These are phyloP conservation scores for Phortica variegata DNA, from an alignment of 1,140 invertebrate species.

Conservation along the genomic window DNA sequence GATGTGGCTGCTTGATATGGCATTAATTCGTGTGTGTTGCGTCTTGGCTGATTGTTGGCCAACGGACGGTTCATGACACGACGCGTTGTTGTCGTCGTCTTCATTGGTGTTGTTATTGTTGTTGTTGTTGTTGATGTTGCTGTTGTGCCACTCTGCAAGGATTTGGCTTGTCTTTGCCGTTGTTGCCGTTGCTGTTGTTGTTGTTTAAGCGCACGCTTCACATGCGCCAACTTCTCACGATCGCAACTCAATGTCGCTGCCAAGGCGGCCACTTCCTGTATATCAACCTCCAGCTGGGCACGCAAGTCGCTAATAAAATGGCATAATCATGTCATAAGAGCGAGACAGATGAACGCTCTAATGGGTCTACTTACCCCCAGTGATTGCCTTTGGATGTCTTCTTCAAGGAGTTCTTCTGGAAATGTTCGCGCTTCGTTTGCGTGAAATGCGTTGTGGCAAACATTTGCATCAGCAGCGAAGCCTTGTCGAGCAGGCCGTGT, in stretches of 20 bases:
- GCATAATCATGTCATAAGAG: no score
- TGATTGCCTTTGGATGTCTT: conserved; percentile 83
- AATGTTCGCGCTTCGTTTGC: conserved; percentile 58
- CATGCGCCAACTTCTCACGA: conserved; percentile 48
- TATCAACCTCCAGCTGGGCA: conserved; percentile 82
- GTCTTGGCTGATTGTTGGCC: conserved; percentile 10
- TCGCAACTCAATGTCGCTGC: conserved; percentile 48
- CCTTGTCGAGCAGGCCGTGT: conserved; percentile 74
- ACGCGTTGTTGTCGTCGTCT: conserved; percentile 58
- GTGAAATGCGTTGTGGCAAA: conserved; percentile 91
- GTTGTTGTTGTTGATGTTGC: conserved; percentile 19
- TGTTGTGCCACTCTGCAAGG: neutral
- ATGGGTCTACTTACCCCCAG: conserved; percentile 70
- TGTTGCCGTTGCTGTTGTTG: conserved; percentile 19
- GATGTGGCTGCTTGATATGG: conserved; percentile 26
- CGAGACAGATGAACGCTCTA: conserved; percentile 2
- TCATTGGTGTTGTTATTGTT: neutral
- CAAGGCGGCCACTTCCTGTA: conserved; percentile 50
- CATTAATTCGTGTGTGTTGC: conserved; percentile 35
- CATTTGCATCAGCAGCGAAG: conserved; percentile 85
- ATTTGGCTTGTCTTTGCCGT: neutral
- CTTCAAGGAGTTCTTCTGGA: conserved; percentile 82
- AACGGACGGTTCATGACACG: conserved; percentile 29
- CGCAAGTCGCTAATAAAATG: conserved; percentile 74
- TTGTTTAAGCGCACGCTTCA: conserved; percentile 39